Conservation (phyloP, 2,888 invertebrate species). For the Prosopocoilus inquinatus region DNA sequence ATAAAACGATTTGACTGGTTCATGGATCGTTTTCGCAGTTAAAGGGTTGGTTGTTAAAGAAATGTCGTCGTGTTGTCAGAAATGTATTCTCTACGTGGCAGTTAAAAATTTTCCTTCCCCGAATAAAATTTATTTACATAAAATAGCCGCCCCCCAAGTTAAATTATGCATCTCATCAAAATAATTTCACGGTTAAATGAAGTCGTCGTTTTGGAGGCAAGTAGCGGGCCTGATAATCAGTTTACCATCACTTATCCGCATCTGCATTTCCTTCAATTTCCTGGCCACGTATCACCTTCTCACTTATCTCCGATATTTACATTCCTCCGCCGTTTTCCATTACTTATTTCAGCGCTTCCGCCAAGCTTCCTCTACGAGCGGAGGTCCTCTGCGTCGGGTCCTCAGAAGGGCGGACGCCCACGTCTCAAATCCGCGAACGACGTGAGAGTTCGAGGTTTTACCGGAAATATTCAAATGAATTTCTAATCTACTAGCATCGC, state of each 20-base stretch:
- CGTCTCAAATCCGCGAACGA: constrained; percentile 3
- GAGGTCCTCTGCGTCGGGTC: not conserved
- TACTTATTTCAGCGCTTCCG: constrained; percentile 25
- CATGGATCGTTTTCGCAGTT: no score
- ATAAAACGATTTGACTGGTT: no score
- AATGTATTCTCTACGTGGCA: no score
- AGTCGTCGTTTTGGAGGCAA: constrained; percentile 11
- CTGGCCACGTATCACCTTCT: constrained; percentile 35
- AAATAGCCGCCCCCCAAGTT: no score
- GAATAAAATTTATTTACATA: no score
- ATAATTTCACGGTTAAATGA: constrained; percentile 17
- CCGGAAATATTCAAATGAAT: constrained; percentile 55
- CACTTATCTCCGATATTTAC: constrained; percentile 37
- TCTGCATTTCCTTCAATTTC: constrained; percentile 43
- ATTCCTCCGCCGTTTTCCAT: constrained; percentile 33
- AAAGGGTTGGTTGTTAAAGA: no score
- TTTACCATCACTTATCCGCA: constrained; percentile 42
- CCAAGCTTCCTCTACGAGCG: constrained; percentile 12
- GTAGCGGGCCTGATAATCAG: constrained; percentile 32
- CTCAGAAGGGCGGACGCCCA: not conserved
- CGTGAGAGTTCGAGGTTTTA: constrained; percentile 24
- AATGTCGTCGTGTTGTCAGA: no score
- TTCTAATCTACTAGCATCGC: constrained; percentile 48
- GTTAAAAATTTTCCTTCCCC: no score
- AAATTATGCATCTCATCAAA: no score